Conservation (phyloP, 1,140 invertebrate genomes). For the Drosophila nasuta region DNA sequence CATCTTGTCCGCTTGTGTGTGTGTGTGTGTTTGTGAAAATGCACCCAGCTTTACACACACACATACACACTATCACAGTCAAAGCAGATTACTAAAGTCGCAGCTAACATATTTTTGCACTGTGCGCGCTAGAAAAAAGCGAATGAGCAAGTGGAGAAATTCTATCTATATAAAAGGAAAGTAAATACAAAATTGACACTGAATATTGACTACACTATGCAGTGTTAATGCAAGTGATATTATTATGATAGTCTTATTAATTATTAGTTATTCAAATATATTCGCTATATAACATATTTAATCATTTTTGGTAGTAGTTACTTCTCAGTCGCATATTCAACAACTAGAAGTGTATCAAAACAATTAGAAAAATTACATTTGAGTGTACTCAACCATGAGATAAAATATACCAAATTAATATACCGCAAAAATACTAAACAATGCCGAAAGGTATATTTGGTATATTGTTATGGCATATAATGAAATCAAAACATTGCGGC, state of each 20-base stretch:
- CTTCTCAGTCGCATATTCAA: too few relatives aligned
- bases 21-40: slow-evolving; percentile 6
- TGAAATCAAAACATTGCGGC: too few relatives aligned
- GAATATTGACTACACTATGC: slow-evolving; percentile 17
- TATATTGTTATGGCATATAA: too few relatives aligned
- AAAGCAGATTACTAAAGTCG: slow-evolving; percentile 77
- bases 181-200: slow-evolving; percentile 3
- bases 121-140: slow-evolving; percentile 38
- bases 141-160: slow-evolving; percentile 54
- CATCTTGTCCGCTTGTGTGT: slow-evolving; percentile 28
- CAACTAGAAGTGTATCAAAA: too few relatives aligned
- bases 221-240: not conserved
- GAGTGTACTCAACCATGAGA: too few relatives aligned
- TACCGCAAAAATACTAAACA: too few relatives aligned
- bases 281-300: too few relatives aligned
- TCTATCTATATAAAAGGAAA: slow-evolving; percentile 8
- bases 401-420: too few relatives aligned
- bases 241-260: not conserved
- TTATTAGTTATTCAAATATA: too few relatives aligned
- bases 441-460: too few relatives aligned
- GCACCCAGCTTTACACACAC: not conserved
- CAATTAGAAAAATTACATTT: too few relatives aligned
- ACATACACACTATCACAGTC: slow-evolving; percentile 28
- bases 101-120: slow-evolving; percentile 73
- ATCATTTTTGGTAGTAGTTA: too few relatives aligned